These are phyloP conservation scores for Acrocyrtus sp. DNA, from an alignment of 2,888 invertebrate genomes.

Conservation along the genomic window DNA sequence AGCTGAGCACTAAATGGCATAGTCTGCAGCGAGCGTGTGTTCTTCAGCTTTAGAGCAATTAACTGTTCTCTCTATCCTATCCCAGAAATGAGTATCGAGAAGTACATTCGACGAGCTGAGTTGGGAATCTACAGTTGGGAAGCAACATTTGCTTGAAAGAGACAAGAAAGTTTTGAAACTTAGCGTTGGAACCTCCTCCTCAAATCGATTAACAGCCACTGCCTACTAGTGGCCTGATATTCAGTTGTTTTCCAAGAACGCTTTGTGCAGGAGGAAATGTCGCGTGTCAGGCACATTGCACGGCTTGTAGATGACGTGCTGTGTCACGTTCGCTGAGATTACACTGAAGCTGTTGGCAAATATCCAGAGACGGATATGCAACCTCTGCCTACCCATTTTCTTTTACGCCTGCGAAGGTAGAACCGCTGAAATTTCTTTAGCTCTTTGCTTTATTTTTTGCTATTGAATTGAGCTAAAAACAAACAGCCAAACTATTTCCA, in stretches of 20 bases:
- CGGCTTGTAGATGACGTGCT: constrained; percentile 30
- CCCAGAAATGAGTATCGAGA: no score
- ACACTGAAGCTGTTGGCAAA: background rate
- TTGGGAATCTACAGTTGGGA: no score
- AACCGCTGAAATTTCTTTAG: no score
- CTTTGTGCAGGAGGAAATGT: constrained; percentile 2
- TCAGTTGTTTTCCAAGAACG: constrained; percentile 6
- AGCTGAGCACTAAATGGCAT: background rate
- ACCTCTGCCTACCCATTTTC: no score
- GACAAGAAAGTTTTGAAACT: no score
- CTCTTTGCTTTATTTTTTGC: background rate
- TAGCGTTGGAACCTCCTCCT: background rate
- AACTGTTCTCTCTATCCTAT: no score
- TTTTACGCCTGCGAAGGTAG: no score
- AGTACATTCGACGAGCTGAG: no score
- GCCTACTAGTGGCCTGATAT: constrained; percentile 26
- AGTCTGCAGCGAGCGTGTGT: no score
- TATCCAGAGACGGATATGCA: no score
- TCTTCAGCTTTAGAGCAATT: no score
- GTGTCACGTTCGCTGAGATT: constrained; percentile 15
- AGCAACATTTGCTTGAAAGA: no score
- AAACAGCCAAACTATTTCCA: background rate
- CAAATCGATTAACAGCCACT: constrained; percentile 6
- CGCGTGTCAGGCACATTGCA: constrained; percentile 13
- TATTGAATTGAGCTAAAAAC: background rate